Evolutionary conservation across 1,140 invertebrate genomes (phyloP).

Genomic region (Bombus haemorrhoidalis): DNA sequence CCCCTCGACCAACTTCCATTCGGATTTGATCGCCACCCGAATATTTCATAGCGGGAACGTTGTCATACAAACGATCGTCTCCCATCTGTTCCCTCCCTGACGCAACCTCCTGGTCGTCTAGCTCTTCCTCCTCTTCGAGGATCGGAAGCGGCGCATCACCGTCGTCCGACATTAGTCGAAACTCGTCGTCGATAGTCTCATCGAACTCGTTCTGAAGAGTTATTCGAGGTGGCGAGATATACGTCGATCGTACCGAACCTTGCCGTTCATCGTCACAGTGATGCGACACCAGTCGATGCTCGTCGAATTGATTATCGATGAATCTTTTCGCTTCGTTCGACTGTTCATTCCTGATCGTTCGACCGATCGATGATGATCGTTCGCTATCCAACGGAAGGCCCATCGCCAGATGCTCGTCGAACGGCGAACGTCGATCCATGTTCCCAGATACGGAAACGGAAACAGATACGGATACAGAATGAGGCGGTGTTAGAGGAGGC

Average conservation of each 20-base stretch:
- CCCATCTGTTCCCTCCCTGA: conserved; percentile 70
- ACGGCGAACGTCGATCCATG: not conserved
- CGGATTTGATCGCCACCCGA: conserved; percentile 72
- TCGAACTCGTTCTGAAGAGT: conserved; percentile 76
- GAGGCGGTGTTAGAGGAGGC: conserved; percentile 7
- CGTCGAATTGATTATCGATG: conserved; percentile 77
- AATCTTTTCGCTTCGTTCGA: conserved; percentile 76
- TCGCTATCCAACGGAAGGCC: not conserved
- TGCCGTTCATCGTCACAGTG: conserved; percentile 64
- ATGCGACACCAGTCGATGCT: conserved; percentile 40
- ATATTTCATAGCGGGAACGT: conserved; percentile 80
- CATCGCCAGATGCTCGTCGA: not conserved
- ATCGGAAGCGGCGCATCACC: conserved; percentile 68
- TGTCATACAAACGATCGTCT: conserved; percentile 77
- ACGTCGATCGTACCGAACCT: conserved; percentile 31
- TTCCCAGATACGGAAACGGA: not conserved
- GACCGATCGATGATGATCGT: not conserved
- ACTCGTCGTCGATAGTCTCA: conserved; percentile 71
- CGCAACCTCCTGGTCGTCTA: conserved; percentile 72
- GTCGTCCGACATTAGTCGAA: conserved; percentile 65
- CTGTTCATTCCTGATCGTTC: conserved; percentile 19
- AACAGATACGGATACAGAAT: not conserved
- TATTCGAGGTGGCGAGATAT: conserved; percentile 72
- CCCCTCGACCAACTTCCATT: conserved; percentile 75
- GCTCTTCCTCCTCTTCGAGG: conserved; percentile 78